Evolutionary conservation across 2,113 vertebrate species (phyloP), one percentile per base, ranked within the genome.

Genomic region (Hydropotes inermis): DNA sequence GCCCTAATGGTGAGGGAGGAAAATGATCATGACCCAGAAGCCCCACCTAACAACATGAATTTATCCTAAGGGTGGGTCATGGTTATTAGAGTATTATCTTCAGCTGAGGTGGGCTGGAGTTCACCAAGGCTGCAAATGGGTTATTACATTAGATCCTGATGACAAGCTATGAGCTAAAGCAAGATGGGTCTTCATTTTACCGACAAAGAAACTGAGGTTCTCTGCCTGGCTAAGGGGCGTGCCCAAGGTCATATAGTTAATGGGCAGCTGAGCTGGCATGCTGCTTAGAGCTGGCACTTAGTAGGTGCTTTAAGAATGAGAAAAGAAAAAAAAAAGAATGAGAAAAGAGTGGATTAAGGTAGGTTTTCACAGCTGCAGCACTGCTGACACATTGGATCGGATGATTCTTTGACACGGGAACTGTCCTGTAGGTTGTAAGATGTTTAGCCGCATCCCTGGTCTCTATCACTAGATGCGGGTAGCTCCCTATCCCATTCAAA

Each of bases 1-100:
- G 74, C 45, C 89, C 55, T 87, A 19, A 55, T 87, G 82, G 36
- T 5, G 5, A n/a, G 43, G 58, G 9, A 93, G 39, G 30, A 57
- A 97, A 86, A 91, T 27, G 27, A 88, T 23, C 64, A 17, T 60
- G 67, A 95, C 93, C 88, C 79, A 79, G 61, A 83, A 94, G 57
- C 47, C 61, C 76, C 76, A 91, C 83, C 90, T 55, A 92, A 76
- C 39, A 57, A 74, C 30, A 28, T 14, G 43, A 85, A 87, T 88
- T 87, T 58, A 39, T 21, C 55, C 6, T 7, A 25, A 78, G 60
- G 90, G 67, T 2, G 14, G 13, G 70, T 7, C 27, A 30, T 47
- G 39, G 50, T 86, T 55, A 70, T 58, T 85, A 79, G 55, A 55
- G 6, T 25, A 57, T 27, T 67, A 57, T 84, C 45, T 90, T n/a